Evolutionary conservation across 2,797 vertebrate genomes (phyloP).

Genomic region (Danio choprae): DNA sequence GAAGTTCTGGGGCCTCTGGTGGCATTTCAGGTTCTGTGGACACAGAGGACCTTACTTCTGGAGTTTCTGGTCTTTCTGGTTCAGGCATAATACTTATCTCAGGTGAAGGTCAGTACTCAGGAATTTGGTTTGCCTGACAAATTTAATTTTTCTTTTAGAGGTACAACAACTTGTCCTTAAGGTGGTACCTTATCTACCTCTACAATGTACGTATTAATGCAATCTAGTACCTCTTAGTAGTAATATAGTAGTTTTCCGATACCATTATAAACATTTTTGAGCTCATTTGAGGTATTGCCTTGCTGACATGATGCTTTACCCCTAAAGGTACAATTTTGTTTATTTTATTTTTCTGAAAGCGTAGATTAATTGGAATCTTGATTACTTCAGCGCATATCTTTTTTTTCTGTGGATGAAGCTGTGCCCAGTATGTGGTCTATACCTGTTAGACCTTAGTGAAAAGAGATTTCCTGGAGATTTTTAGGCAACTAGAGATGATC

Average conservation of each 20-base stretch:
- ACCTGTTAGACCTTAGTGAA: neutral
- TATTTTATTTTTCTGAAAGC: neutral
- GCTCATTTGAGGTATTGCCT: neutral
- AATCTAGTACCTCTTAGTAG: too few relatives aligned
- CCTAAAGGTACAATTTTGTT: neutral
- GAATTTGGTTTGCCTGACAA: constrained; percentile 14
- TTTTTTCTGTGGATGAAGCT: neutral
- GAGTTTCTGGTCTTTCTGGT: constrained; percentile 47
- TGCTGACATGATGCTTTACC: neutral
- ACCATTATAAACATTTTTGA: neutral
- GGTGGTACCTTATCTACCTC: neutral
- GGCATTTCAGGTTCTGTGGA: constrained; percentile 41
- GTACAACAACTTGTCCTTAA: neutral
- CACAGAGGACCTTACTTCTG: constrained; percentile 49
- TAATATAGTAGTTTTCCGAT: neutral
- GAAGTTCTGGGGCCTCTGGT: constrained; percentile 47
- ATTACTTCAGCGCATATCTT: neutral
- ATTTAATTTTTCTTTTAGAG: constrained; percentile 20
- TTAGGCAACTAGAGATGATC: neutral
- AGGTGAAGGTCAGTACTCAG: constrained; percentile 78
- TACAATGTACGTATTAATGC: neutral
- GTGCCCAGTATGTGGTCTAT: neutral
- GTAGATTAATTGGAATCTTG: neutral
- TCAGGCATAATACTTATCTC: constrained; percentile 71
- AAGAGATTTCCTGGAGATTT: constrained; percentile 9